A percentile compares a stretch with the other conserved stretches of the same genome.
phyloP scores from a whole-genome alignment of 23 tunicate species.

The Botrylloides violaceus region DNA sequence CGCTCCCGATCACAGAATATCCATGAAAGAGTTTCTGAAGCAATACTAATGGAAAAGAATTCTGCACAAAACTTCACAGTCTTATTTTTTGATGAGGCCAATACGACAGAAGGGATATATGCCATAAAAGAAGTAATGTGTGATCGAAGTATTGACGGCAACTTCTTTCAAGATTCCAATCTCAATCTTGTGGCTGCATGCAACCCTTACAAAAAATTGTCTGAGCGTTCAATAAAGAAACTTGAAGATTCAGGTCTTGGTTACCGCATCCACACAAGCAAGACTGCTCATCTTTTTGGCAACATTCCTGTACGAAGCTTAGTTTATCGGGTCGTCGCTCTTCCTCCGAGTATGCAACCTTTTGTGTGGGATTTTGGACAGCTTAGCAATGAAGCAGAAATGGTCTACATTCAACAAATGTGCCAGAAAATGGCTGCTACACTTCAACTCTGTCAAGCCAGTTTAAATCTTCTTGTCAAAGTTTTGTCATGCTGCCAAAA shows the following conservation, averaged over 20 bases:
- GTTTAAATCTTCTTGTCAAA: constrained; percentile 15
- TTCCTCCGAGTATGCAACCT: constrained; percentile 77
- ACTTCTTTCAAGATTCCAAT: constrained; percentile 31
- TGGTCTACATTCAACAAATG: constrained; percentile 51
- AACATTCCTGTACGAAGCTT: constrained; percentile 51
- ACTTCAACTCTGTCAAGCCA: constrained; percentile 15
- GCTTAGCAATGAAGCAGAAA: constrained; percentile 44
- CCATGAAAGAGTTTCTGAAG: constrained; percentile 26
- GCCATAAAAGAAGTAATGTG: constrained; percentile 75
- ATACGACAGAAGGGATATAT: constrained; percentile 62
- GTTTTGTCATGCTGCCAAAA: constrained; percentile 34
- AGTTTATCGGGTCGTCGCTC: constrained; percentile 47
- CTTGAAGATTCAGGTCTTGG: constrained; percentile 68
- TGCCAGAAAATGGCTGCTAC: constrained; percentile 24
- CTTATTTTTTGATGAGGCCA: constrained; percentile 77
- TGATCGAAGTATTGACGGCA: constrained; percentile 36
- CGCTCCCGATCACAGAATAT: no score
- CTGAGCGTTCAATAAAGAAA: constrained; percentile 24
- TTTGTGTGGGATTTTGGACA: constrained; percentile 84
- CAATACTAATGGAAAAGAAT: constrained; percentile 16
- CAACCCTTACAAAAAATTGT: constrained; percentile 53
- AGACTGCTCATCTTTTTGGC: constrained; percentile 42
- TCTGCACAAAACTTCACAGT: constrained; percentile 16
- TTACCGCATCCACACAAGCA: constrained; percentile 34
- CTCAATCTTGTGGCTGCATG: constrained; percentile 61